Conservation (phyloP, 2,113 vertebrate genomes). For the Macaca nemestrina region DNA sequence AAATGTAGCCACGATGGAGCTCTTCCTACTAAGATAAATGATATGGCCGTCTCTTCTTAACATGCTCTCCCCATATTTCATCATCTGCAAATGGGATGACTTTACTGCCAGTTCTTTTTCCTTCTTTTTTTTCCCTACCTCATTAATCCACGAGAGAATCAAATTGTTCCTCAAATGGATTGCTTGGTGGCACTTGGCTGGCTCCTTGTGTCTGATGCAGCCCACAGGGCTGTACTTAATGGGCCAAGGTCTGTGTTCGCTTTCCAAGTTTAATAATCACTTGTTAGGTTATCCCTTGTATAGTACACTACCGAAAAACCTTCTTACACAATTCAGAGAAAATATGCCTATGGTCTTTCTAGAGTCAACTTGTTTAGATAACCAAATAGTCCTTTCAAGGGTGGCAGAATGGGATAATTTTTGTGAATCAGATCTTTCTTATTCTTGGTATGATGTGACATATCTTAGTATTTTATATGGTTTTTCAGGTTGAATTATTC, state of each 20-base stretch:
- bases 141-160: not conserved
- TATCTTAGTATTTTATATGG: not conserved
- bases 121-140: not conserved
- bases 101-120: not conserved
- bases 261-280: conserved; percentile 67
- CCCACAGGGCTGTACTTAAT: conserved; percentile 1
- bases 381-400: conserved; percentile 65
- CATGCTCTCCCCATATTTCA: not conserved
- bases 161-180: not conserved
- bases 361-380: conserved; percentile 61
- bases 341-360: conserved; percentile 68
- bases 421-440: conserved; percentile 58
- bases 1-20: not conserved
- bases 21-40: not conserved
- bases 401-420: conserved; percentile 42
- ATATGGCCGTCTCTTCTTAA: not conserved
- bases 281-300: conserved; percentile 61
- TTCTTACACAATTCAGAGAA: conserved; percentile 73
- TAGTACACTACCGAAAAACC: conserved; percentile 62
- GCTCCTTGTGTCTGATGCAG: not conserved
- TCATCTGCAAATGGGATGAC: not conserved
- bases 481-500: conserved; percentile 1
- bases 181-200: not conserved
- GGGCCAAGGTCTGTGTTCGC: conserved; percentile 24
- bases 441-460: conserved; percentile 53